A percentile compares a stretch with the other conserved stretches of the same genome.
These are phyloP conservation scores for Vanessa atalanta DNA, from an alignment of 1,140 invertebrate genomes.

Conservation along the genomic window DNA sequence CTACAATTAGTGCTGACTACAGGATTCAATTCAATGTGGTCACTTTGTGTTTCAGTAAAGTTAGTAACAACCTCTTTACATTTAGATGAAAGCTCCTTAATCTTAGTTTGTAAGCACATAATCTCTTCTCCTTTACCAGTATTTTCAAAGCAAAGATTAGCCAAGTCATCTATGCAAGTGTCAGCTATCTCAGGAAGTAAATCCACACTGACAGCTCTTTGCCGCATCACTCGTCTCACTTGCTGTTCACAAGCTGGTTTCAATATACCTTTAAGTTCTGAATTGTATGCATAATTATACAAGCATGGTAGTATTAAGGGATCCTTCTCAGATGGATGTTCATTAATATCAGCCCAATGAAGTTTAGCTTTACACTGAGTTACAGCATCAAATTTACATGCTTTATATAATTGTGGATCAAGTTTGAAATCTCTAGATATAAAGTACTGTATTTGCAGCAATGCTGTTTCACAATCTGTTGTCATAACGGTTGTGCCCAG, in stretches of 20 bases:
- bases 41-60: constrained; percentile 94
- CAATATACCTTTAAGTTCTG: constrained; percentile 84
- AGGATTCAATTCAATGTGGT: constrained; percentile 92
- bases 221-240: constrained; percentile 94
- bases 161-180: constrained; percentile 92
- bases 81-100: constrained; percentile 84
- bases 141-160: constrained; percentile 90
- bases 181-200: constrained; percentile 97
- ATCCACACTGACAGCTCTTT: constrained; percentile 94
- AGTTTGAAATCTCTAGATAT: constrained; percentile 96
- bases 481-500: constrained; percentile 93
- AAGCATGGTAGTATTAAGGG: constrained; percentile 95
- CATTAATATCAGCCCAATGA: constrained; percentile 87
- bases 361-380: constrained; percentile 89
- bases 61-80: constrained; percentile 90
- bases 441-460: constrained; percentile 98
- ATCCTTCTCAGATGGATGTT: constrained; percentile 80
- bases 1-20: constrained; percentile 91
- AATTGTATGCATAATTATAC: constrained; percentile 91
- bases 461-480: constrained; percentile 92
- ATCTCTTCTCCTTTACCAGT: constrained; percentile 93
- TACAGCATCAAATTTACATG: constrained; percentile 93
- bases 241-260: constrained; percentile 87
- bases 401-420: constrained; percentile 93
- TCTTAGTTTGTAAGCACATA: constrained; percentile 94